A percentile compares a stretch with the other conserved stretches of the same genome.
These are phyloP conservation scores for Halisarca cf. caerulea DNA, from an alignment of 37 sponge, comb jelly and placozoan species.

Conservation along the genomic window DNA sequence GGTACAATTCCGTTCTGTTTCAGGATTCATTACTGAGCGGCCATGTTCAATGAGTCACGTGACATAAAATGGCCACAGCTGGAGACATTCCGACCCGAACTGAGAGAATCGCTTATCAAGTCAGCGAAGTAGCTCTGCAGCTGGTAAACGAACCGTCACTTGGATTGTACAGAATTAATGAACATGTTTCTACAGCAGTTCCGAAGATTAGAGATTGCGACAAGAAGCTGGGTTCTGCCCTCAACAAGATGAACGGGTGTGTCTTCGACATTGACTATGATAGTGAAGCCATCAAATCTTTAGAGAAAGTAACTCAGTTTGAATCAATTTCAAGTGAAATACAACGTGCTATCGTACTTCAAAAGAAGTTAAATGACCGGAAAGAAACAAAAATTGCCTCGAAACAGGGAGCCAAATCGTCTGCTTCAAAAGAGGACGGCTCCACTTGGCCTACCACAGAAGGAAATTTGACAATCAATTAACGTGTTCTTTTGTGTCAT, in stretches of 20 bases:
- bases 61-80: slow-evolving; percentile 6
- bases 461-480: background rate
- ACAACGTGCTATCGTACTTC: slow-evolving; percentile 43
- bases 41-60: background rate
- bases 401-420: no score
- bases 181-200: slow-evolving; percentile 48
- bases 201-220: slow-evolving; percentile 53
- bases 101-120: background rate
- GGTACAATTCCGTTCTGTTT: no score
- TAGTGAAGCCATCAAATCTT: slow-evolving; percentile 32
- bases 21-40: no score
- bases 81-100: background rate
- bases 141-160: slow-evolving; percentile 77
- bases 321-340: slow-evolving; percentile 21
- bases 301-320: slow-evolving; percentile 53
- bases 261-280: slow-evolving; percentile 70
- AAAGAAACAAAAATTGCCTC: no score
- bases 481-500: no score
- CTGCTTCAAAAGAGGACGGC: background rate
- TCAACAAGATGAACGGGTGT: slow-evolving; percentile 41
- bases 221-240: slow-evolving; percentile 25
- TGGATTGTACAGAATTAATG: slow-evolving; percentile 79
- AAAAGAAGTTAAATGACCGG: slow-evolving; percentile 32
- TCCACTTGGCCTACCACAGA: background rate
- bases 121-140: slow-evolving; percentile 45